Base-by-base conservation (phyloP, 2,797 vertebrate genomes). In the Ambastaia sidthimunki region DNA sequence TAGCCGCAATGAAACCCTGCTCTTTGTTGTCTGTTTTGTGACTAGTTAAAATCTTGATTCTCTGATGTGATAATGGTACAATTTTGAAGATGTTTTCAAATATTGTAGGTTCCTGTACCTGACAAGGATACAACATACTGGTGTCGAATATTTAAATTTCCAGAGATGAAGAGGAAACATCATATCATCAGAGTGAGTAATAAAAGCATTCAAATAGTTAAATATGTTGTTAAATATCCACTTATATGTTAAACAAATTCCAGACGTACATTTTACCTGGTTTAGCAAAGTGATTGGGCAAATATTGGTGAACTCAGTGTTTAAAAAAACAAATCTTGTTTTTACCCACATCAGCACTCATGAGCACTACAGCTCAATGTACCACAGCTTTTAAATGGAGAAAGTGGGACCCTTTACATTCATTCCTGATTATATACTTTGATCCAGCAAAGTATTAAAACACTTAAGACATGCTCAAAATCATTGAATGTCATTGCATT, bases 131-230 rank as follows among this genome's bases (percentile, higher is more conserved):
- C 95, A 25, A 95, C 94, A 1, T 96, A 96, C 67, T 96, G 95
- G 95, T 96, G 95, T 81, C 94, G 95, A 89, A 95, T 96, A 90
- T 95, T 94, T 89, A 94, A 92, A 88, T 92, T 96, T 77, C 95
- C 95, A 18, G 15, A 87, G n/a, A 84, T 94, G 44, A 87, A 91
- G 73, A 92, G 90, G 86, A 96, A 96, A 25, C 95, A 95, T 85
- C 95, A 96, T 0, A 89, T 96, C 10, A 92, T 91, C 85, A 94
- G 93, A 94, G 95, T 96, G 90, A 87, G 94, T 90, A 37, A 50
- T 28, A 60, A 18, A 44, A 23, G 55, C 25, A 31, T 55, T 16
- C 34, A 12, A 9, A 25, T 12, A 37, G 19, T 41, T 66, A 54
- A n/a, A n/a, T 41, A 28, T 25, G 15, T 16, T 60, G 10, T 73